Percentiles rank a stretch among this genome's conserved stretches.
Conservation (phyloP, 92 coral and sea anemone genomes). For the Epizoanthus stellaris region DNA sequence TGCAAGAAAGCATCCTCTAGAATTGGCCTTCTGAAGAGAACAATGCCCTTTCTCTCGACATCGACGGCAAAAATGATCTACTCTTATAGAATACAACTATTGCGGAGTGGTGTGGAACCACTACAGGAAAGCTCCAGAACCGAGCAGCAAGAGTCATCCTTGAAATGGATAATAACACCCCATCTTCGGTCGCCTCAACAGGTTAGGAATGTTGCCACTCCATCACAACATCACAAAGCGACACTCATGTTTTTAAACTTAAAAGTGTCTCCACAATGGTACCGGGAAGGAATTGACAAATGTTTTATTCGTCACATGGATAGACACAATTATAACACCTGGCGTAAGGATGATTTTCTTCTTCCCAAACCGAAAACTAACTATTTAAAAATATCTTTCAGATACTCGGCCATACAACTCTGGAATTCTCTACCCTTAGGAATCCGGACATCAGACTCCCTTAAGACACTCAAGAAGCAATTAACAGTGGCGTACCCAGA, state of each 20-base stretch:
- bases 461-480: too few relatives aligned
- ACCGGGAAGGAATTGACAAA: constrained; percentile 21
- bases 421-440: too few relatives aligned
- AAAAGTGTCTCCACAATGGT: constrained; percentile 16
- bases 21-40: constrained; percentile 58
- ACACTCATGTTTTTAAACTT: too few relatives aligned
- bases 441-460: too few relatives aligned
- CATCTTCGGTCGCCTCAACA: constrained; percentile 16
- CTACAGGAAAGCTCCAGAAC: constrained; percentile 30
- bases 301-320: too few relatives aligned
- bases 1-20: constrained; percentile 57
- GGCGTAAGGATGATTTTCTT: too few relatives aligned
- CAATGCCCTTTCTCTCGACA: constrained; percentile 49
- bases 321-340: too few relatives aligned
- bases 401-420: too few relatives aligned
- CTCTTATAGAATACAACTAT: constrained; percentile 47
- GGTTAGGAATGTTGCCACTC: constrained; percentile 33
- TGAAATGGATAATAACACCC: constrained; percentile 13
- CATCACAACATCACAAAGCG: constrained; percentile 31
- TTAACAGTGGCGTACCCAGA: too few relatives aligned
- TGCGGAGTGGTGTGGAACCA: constrained; percentile 48
- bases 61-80: constrained; percentile 41
- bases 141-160: constrained; percentile 57
- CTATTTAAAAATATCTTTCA: too few relatives aligned
- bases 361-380: too few relatives aligned